Percentiles rank a stretch among this genome's conserved stretches.
Conservation (phyloP, 2,113 vertebrate species). For the Meleagris gallopavo region DNA sequence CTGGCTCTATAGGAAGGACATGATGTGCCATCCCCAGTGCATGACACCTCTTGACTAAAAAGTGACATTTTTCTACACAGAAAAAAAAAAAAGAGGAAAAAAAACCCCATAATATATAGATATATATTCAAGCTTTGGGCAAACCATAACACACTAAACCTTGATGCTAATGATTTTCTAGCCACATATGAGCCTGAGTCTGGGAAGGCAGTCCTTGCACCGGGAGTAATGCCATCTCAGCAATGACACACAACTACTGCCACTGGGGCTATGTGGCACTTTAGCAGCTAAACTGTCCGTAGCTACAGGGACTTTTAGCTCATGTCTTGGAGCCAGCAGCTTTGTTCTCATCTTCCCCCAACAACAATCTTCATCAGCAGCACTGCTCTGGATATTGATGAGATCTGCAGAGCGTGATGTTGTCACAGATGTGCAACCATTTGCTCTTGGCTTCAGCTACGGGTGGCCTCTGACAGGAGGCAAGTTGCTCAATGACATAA, state of each 20-base stretch:
- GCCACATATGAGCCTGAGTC: not conserved
- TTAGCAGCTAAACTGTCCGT: not conserved
- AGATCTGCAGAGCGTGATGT: not conserved
- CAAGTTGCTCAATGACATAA: not conserved
- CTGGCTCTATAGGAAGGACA: not conserved
- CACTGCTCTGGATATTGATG: not conserved
- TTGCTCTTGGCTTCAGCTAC: not conserved
- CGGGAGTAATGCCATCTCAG: accelerated
- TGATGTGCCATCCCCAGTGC: not conserved
- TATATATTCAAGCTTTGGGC: not conserved
- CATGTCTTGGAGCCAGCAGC: not conserved
- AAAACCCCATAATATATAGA: too few species aligned
- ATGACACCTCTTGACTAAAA: not conserved
- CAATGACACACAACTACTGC: not conserved
- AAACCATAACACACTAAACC: not conserved
- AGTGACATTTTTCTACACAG: not conserved
- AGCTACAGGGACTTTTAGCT: not conserved
- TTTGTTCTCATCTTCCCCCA: not conserved
- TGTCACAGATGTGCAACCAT: not conserved
- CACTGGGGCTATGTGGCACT: not conserved
- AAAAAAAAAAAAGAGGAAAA: not conserved
- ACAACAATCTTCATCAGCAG: not conserved
- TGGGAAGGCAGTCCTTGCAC: not conserved
- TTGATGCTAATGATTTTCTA: not conserved
- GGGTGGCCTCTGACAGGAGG: too few species aligned